Conservation (phyloP, 2,113 vertebrate species). For the Nerophis ophidion region DNA sequence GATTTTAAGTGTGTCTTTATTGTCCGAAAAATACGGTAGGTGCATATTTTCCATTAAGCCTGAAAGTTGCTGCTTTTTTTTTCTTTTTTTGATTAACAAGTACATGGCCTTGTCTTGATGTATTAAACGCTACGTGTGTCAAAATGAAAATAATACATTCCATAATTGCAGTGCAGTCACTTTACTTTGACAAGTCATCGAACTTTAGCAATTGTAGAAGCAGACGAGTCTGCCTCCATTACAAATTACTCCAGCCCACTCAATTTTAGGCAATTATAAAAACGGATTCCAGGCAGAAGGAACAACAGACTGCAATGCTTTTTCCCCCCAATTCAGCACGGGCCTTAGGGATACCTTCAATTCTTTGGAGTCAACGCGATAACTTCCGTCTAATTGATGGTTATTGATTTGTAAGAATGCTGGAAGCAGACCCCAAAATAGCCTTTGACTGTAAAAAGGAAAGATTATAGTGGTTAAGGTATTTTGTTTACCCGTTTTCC, state of each 20-base stretch:
- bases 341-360: background rate
- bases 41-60: no score
- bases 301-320: slow-evolving; percentile 4
- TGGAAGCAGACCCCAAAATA: slow-evolving; percentile 9
- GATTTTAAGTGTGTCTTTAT: no score
- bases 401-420: slow-evolving; percentile 9
- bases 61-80: no score
- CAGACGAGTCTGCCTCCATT: background rate
- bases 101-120: no score
- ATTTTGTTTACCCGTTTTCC: background rate
- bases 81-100: no score
- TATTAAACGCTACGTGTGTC: no score
- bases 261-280: background rate
- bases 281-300: slow-evolving; percentile 6
- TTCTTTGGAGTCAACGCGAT: slow-evolving; percentile 6
- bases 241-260: background rate
- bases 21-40: no score
- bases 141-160: no score
- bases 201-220: background rate
- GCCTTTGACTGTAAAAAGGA: background rate
- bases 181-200: background rate
- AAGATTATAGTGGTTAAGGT: slow-evolving; percentile 7
- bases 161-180: no score
- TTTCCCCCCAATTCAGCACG: background rate
- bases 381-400: slow-evolving; percentile 8